Evolutionary conservation across 2,888 invertebrate genomes (phyloP).

Genomic region (Gibbula magus): DNA sequence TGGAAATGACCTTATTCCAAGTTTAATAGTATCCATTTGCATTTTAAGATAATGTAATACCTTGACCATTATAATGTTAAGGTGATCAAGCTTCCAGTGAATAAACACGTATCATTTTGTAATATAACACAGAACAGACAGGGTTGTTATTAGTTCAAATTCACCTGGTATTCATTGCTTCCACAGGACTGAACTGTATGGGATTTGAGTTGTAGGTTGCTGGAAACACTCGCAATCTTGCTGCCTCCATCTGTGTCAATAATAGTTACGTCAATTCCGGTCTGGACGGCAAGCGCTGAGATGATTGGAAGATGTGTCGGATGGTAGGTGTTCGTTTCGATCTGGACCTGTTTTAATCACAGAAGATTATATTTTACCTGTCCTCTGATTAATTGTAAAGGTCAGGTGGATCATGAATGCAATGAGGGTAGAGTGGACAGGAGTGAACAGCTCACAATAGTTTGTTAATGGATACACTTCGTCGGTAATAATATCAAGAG

Average conservation of each 20-base stretch:
- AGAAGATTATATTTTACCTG: no score
- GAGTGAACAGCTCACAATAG: no score
- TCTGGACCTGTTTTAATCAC: not conserved
- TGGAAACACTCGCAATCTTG: not conserved
- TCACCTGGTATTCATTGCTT: not conserved
- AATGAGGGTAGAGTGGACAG: no score
- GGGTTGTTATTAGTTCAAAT: not conserved
- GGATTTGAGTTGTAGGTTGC: not conserved
- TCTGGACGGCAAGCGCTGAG: not conserved
- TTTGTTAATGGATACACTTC: no score
- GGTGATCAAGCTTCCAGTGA: no score
- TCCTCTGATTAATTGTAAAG: no score
- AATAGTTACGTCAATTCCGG: not conserved
- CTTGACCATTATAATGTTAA: no score
- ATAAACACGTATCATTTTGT: not conserved
- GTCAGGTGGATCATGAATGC: no score
- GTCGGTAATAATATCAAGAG: no score
- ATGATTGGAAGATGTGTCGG: not conserved
- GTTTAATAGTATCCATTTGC: no score
- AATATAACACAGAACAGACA: not conserved
- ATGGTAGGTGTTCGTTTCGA: not conserved
- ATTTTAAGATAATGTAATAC: no score
- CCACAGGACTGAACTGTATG: not conserved
- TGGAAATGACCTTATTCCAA: no score
- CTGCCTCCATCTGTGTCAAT: not conserved